Base-by-base conservation (phyloP, 2,888 invertebrate genomes). In the Tiliacea citrago region DNA sequence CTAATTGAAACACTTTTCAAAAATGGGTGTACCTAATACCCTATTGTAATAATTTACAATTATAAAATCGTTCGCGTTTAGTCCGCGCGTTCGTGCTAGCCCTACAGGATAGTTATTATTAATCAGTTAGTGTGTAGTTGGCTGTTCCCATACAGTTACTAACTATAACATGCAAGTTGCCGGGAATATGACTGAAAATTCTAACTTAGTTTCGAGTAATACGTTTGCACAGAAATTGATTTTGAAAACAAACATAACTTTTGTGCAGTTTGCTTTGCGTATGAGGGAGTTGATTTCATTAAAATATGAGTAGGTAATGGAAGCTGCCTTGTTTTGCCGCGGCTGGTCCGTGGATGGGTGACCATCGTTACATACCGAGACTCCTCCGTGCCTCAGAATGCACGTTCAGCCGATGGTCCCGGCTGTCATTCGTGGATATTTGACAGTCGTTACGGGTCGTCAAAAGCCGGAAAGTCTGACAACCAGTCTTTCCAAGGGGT, bases 111-210 rank as follows among this genome's bases (percentile, higher is more conserved):
- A 68, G 61, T 67, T 60, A 86, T 75, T 69, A 83, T 76, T 76
- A 76, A 79, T 70, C 76, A 82, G 68, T 75, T 66, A 68, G 60
- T 51, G 39, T 66, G 35, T 55, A 70, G 74, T 84, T 75, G 68
- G 53, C 55, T 79, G 76, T 77, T 84, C 39, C 77, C 60, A 83
- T 76, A 75, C 65, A 75, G 73, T 86, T 83, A 75, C 70, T 1
- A 75, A 73, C 65, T 69, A 24, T 35, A 66, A 42, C 51, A 53
- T 70, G 61, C 63, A 61, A 67, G 55, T 82, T 82, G 42, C n/a
- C 47, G 42, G 29, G 53, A 70, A 81, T 70, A 77, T 70, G 72
- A 69, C 29, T 69, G 69, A 61, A 85, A 72, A 68, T 86, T 66
- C 21, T 55, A 72, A 72, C 57, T 68, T 68, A 45, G 67, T 58